Base-by-base conservation (phyloP, 2,113 vertebrate species). In the Paradisaea rubra region DNA sequence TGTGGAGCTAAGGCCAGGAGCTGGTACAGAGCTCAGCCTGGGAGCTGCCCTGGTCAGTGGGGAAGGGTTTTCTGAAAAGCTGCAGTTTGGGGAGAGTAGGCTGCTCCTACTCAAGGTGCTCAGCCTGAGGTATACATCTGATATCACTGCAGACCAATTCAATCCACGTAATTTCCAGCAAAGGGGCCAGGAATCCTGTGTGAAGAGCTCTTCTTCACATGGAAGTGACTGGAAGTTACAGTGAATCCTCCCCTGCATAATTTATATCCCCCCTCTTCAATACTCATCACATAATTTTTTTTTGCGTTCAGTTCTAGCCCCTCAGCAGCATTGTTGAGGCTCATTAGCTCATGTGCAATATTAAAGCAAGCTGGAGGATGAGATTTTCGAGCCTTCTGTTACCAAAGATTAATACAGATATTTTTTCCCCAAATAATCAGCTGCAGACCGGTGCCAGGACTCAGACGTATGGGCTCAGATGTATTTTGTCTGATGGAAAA, bases 401-500 rank as follows among this genome's bases (percentile, higher is more conserved):
- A 30, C 13, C 49, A 65, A 93, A 57, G 45, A 86, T 78, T 61
- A 65, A 77, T 33, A 28, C 13, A 80, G 53, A 15, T 41, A 68
- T 87, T 59, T 60, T 23, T 3, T 0, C 8, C 28, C 49, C 8
- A 63, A 70, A 37, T 60, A 44, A 89, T 68, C 61, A 61, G 30
- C 59, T 80, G 59, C 39, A 65, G 14, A 28, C 6, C 5, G 9
- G 24, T 72, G 19, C 47, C 78, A 85, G 17, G 39, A 47, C 68
- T 80, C 20, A 28, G 59, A 50, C 44, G 45, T 57, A 31, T 56
- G 53, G 44, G 69, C 42, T 84, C 57, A 54, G 33, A 60, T 82
- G 30, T 71, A 35, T 68, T 80, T 85, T 85, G 28, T 82, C 57
- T 93, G 87, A 41, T 65, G 59, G 41, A 89, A 85, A 60, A 85